phyloP scores from a whole-genome alignment of 2,113 vertebrate genomes.

The Pantherophis guttatus region DNA sequence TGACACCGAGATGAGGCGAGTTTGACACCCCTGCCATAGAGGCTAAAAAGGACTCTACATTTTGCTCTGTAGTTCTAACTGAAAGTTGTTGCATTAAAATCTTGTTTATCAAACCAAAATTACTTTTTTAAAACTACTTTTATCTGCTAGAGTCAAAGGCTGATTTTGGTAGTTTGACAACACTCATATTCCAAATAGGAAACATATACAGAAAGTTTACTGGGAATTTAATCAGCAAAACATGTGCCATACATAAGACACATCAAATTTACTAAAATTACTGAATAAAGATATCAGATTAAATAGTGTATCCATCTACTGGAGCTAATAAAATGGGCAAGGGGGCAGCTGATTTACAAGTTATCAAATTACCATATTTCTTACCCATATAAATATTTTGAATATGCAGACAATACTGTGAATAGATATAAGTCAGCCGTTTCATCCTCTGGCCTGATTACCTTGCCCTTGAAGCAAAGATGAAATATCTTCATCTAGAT shows the following conservation, averaged over 20 bases:
- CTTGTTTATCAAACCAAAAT: not conserved
- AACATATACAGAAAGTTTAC: not conserved
- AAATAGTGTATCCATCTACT: not conserved
- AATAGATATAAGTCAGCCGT: not conserved
- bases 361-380: not conserved
- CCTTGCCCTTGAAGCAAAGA: not conserved
- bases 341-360: not conserved
- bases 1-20: too few relatives aligned
- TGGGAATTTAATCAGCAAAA: not conserved
- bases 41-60: not conserved
- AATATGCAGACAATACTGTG: not conserved
- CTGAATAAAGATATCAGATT: not conserved
- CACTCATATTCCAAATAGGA: not conserved
- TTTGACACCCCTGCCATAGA: not conserved
- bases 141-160: not conserved
- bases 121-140: not conserved
- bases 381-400: not conserved
- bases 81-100: not conserved
- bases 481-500: not conserved
- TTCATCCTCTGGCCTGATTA: not conserved
- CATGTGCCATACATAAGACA: not conserved
- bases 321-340: not conserved
- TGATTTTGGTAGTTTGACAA: not conserved
- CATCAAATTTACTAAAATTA: not conserved
- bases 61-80: not conserved